A percentile compares a stretch with the other conserved stretches of the same genome.
Conservation (phyloP, 2,113 vertebrate species). For the Chitala chitala region DNA sequence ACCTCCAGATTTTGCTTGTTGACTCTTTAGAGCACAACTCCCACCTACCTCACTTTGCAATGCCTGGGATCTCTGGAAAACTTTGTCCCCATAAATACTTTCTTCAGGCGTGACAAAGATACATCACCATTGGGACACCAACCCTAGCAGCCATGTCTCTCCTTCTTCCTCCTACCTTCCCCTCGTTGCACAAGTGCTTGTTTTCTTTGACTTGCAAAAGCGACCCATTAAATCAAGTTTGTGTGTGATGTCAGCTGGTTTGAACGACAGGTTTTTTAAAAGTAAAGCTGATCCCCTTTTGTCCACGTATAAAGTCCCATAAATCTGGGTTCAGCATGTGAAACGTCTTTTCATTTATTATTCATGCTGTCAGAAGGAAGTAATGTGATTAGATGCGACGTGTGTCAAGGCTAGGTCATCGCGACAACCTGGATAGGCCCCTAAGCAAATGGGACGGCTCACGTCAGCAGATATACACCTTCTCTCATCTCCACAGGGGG, state of each 20-base stretch:
- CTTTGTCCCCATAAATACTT: neutral
- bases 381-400: constrained; percentile 59
- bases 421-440: constrained; percentile 40
- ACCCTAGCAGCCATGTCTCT: neutral
- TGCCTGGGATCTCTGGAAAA: neutral
- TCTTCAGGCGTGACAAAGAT: neutral
- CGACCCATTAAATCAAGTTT: constrained; percentile 9
- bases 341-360: constrained; percentile 53
- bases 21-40: neutral
- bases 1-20: neutral
- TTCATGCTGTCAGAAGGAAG: constrained; percentile 48
- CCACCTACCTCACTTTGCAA: neutral
- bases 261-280: constrained; percentile 4
- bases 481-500: neutral
- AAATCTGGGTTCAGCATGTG: constrained; percentile 28
- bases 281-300: constrained; percentile 5
- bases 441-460: constrained; percentile 43
- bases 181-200: neutral
- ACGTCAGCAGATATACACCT: constrained; percentile 4
- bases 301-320: constrained; percentile 14
- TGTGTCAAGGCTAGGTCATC: constrained; percentile 50
- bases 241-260: neutral
- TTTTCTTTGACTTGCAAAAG: neutral
- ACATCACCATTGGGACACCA: neutral
- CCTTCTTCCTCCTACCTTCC: neutral